Conservation (phyloP, 2,888 invertebrate species). For the Tetramorium bicarinatum region DNA sequence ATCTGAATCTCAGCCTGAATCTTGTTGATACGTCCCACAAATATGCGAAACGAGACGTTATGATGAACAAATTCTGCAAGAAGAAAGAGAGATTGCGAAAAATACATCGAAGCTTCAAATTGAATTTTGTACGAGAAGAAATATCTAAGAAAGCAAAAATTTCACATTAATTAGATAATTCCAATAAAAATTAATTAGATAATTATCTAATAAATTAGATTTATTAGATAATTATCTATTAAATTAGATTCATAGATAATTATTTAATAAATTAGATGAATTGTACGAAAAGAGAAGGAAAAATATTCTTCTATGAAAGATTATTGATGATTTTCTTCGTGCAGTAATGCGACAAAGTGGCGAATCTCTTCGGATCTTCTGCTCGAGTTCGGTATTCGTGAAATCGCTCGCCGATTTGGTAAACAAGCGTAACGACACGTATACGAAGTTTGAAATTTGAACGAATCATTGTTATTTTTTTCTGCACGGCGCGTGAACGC, state of each 20-base stretch:
- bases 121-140: conserved; percentile 11
- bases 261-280: neutral
- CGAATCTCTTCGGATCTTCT: neutral
- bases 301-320: conserved; percentile 71
- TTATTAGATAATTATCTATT: neutral
- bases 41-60: neutral
- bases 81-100: neutral
- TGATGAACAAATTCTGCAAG: neutral
- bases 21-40: neutral
- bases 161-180: neutral
- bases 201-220: neutral
- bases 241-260: neutral
- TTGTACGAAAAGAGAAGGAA: conserved; percentile 15
- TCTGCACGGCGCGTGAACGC: conserved; percentile 21
- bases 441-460: conserved; percentile 9
- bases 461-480: conserved; percentile 10
- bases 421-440: neutral
- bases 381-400: neutral
- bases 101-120: neutral
- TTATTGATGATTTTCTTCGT: neutral
- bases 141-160: neutral
- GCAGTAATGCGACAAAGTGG: neutral
- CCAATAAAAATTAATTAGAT: neutral
- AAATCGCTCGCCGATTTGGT: conserved; percentile 15
- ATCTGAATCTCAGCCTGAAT: conserved; percentile 13